Evolutionary conservation across 2,797 vertebrate genomes (phyloP).

Genomic region (Kryptopterus vitreolus): DNA sequence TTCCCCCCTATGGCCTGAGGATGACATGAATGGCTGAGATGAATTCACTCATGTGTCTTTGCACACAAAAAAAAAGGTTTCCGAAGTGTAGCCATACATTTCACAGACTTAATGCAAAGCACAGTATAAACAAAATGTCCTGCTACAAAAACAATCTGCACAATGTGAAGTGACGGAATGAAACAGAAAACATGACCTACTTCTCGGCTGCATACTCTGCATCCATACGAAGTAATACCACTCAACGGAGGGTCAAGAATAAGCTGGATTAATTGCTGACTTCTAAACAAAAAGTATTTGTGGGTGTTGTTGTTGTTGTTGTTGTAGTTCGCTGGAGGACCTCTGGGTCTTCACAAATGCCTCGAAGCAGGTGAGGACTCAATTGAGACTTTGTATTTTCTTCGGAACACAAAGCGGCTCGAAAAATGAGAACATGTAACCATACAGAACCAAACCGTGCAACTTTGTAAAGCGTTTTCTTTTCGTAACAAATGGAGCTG

Average conservation of each 20-base stretch:
- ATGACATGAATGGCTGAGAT: not conserved
- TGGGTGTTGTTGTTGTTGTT: too few relatives aligned
- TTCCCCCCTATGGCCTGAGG: not conserved
- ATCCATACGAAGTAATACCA: not conserved
- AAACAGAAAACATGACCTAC: not conserved
- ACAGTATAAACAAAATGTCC: not conserved
- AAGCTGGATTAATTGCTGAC: not conserved
- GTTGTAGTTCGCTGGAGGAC: too few relatives aligned
- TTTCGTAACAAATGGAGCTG: not conserved
- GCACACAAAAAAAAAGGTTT: too few relatives aligned
- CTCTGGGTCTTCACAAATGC: too few relatives aligned
- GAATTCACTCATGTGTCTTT: not conserved
- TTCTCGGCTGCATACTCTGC: not conserved
- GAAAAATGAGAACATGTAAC: too few relatives aligned
- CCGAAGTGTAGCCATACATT: not conserved
- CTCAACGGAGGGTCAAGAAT: not conserved
- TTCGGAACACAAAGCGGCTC: too few relatives aligned
- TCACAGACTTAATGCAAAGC: too few relatives aligned
- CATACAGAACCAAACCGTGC: not conserved
- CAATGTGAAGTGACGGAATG: not conserved
- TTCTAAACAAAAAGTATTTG: not conserved
- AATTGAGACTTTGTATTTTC: too few relatives aligned
- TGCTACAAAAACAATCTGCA: not conserved
- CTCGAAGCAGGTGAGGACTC: too few relatives aligned
- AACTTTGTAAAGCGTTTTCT: not conserved